phyloP scores from a whole-genome alignment of 2,797 vertebrate species.

The Protosalanx chinensis region DNA sequence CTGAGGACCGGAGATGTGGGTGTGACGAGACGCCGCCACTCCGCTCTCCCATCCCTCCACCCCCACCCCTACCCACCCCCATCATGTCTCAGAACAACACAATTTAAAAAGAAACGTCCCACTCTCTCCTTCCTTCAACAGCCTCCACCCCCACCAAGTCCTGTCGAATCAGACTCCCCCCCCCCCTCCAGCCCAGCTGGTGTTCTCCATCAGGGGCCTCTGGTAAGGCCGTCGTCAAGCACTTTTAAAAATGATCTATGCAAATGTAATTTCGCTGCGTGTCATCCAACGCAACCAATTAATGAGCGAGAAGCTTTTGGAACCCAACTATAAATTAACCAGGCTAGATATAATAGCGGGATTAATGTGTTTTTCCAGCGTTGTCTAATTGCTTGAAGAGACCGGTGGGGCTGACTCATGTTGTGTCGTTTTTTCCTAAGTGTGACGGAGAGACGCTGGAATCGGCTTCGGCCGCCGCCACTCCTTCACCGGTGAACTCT shows the following conservation, averaged over 20 bases:
- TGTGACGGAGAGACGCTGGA: constrained; percentile 57
- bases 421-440: constrained; percentile 58
- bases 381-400: constrained; percentile 73
- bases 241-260: constrained; percentile 76
- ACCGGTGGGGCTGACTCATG: constrained; percentile 60
- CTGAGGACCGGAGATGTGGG: constrained; percentile 49
- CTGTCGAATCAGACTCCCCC: constrained; percentile 58
- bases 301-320: constrained; percentile 70
- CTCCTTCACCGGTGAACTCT: constrained; percentile 59
- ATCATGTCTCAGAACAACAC: not conserved
- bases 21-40: constrained; percentile 48
- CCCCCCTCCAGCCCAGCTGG: constrained; percentile 47
- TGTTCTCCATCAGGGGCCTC: constrained; percentile 53
- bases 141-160: constrained; percentile 25
- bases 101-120: too few relatives aligned
- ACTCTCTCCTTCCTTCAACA: not conserved
- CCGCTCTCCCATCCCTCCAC: constrained; percentile 39
- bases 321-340: constrained; percentile 74
- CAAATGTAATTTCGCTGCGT: constrained; percentile 75
- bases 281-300: constrained; percentile 75
- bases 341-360: constrained; percentile 75
- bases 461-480: constrained; percentile 36
- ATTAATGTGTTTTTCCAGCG: constrained; percentile 78
- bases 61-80: constrained; percentile 35
- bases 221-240: constrained; percentile 66